Evolutionary conservation across 2,113 vertebrate species (phyloP).

Genomic region (Chinchilla lanigera): DNA sequence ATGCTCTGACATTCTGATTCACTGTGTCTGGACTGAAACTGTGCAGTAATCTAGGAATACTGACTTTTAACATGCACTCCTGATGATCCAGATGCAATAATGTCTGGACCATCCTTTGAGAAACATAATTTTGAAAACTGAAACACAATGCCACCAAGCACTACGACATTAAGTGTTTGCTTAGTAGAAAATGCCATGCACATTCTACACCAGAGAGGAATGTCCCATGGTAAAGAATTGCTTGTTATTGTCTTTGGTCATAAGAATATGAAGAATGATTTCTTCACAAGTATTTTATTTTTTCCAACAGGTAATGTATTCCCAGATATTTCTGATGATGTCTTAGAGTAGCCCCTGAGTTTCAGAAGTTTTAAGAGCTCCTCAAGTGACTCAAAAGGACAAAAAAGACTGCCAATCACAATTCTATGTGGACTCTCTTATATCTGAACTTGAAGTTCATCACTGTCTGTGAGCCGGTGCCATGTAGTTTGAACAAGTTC

Average conservation of each 20-base stretch:
- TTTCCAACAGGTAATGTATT: neutral
- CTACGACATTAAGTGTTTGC: neutral
- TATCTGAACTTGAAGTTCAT: neutral
- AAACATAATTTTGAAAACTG: neutral
- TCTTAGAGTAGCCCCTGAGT: neutral
- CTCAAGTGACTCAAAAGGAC: neutral
- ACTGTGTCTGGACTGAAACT: neutral
- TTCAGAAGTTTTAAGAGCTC: neutral
- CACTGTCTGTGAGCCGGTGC: neutral
- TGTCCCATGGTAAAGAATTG: neutral
- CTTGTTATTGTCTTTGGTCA: neutral
- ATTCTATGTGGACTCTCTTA: neutral
- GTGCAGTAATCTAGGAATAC: neutral
- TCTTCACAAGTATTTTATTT: neutral
- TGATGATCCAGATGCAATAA: neutral
- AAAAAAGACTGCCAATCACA: neutral
- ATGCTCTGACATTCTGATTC: neutral
- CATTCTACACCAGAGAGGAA: neutral
- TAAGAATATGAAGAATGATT: neutral
- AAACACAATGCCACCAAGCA: neutral
- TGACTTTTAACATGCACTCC: neutral
- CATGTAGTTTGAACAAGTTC: neutral
- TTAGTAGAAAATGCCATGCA: neutral
- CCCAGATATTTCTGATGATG: slow-evolving; percentile 4
- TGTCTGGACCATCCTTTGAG: neutral